Percentiles rank a stretch among this genome's conserved stretches.
Evolutionary conservation across 2,797 vertebrate genomes (phyloP).

Genomic region (Rachycentron canadum): DNA sequence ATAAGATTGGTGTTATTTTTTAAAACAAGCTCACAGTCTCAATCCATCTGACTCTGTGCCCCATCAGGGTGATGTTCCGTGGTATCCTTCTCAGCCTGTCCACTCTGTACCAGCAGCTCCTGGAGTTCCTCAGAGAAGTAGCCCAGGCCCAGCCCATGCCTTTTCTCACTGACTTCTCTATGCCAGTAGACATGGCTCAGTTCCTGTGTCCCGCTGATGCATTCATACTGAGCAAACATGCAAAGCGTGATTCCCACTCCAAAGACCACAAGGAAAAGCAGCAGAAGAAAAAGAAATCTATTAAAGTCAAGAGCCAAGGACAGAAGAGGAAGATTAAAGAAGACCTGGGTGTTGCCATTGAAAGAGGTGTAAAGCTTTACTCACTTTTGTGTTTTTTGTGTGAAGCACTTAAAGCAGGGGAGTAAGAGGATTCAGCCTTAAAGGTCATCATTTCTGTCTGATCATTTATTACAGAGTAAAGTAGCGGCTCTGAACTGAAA

Average conservation of each 20-base stretch:
- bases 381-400: neutral
- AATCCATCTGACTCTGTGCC: constrained; percentile 10
- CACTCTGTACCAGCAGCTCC: constrained; percentile 72
- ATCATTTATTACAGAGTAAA: neutral
- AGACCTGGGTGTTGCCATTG: constrained; percentile 78
- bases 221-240: constrained; percentile 27
- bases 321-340: constrained; percentile 18
- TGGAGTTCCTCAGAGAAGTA: constrained; percentile 71
- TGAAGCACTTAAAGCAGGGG: neutral
- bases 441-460: too few species aligned
- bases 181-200: constrained; percentile 75
- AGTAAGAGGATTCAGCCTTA: neutral
- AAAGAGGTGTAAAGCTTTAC: constrained; percentile 55
- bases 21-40: neutral
- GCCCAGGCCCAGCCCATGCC: constrained; percentile 74
- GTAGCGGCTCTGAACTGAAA: neutral
- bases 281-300: neutral
- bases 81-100: constrained; percentile 76
- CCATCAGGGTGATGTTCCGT: constrained; percentile 81
- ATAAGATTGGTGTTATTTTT: neutral
- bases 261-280: neutral
- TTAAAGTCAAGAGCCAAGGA: neutral
- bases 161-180: constrained; percentile 74
- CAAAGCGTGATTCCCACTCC: neutral
- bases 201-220: constrained; percentile 67